Evolutionary conservation across 2,113 vertebrate genomes (phyloP).

Genomic region (Taurulus bubalis): DNA sequence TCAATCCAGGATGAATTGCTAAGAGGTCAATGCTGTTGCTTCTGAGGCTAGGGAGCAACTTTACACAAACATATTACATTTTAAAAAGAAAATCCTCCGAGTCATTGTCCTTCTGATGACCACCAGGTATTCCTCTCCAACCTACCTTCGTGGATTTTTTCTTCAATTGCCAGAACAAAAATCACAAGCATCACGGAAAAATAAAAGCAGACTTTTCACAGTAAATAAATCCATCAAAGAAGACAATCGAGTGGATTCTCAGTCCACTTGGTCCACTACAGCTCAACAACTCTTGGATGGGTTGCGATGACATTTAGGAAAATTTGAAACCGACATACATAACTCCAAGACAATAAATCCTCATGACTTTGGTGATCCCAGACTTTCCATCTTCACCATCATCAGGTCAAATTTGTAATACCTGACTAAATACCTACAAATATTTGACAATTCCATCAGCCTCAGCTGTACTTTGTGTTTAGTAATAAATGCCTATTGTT

Average conservation of each 20-base stretch:
- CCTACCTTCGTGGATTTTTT: background rate
- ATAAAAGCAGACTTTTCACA: background rate
- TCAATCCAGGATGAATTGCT: constrained; percentile 63
- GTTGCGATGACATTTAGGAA: background rate
- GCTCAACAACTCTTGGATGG: background rate
- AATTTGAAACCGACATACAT: background rate
- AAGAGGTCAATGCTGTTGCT: constrained; percentile 13
- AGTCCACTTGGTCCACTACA: too few relatives aligned
- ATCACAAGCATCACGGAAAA: background rate
- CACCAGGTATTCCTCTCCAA: background rate
- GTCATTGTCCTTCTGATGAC: constrained; percentile 18
- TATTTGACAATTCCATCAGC: background rate
- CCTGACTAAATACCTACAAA: background rate
- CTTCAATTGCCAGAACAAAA: background rate
- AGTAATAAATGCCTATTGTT: background rate
- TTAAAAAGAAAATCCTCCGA: constrained; percentile 6
- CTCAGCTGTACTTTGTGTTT: background rate
- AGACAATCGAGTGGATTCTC: background rate
- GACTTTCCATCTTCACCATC: background rate
- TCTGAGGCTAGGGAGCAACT: constrained; percentile 20
- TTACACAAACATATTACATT: constrained; percentile 58
- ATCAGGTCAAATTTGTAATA: background rate
- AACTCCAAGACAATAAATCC: background rate
- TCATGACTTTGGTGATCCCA: background rate
- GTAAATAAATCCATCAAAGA: background rate